phyloP scores from a whole-genome alignment of 2,113 vertebrate genomes.

The Anthoscopus minutus region DNA sequence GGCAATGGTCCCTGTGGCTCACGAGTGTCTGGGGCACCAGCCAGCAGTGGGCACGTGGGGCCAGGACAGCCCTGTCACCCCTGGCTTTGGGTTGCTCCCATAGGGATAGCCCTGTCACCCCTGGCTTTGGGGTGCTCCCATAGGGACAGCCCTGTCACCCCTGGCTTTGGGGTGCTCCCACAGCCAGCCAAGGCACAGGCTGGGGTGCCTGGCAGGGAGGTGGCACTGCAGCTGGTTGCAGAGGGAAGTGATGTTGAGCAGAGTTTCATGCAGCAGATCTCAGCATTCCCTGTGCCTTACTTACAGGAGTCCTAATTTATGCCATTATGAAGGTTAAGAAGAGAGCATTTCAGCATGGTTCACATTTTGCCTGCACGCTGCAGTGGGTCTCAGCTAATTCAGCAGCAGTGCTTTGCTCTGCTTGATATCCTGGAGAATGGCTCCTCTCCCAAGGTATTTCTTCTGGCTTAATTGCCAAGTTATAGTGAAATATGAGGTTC shows the following conservation, averaged over 20 bases:
- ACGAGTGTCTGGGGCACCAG: rapidly evolving
- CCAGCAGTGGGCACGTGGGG: rapidly evolving
- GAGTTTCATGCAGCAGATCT: rapidly evolving
- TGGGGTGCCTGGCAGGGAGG: rapidly evolving
- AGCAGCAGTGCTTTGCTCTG: constrained; percentile 9
- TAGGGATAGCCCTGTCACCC: rapidly evolving
- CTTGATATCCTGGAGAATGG: constrained; percentile 15
- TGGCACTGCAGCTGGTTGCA: rapidly evolving
- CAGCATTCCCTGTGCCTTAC: background rate
- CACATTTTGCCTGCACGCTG: background rate
- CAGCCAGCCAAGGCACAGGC: rapidly evolving
- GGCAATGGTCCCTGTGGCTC: background rate
- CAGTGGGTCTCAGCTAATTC: constrained; percentile 25
- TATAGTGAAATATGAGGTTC: constrained; percentile 54
- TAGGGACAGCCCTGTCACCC: background rate
- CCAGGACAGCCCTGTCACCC: rapidly evolving
- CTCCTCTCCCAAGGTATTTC: constrained; percentile 23
- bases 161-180: background rate
- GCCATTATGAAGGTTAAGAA: background rate
- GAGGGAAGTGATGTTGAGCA: background rate
- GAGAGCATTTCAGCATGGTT: background rate
- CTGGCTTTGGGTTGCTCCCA: no score
- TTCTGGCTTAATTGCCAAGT: constrained; percentile 41
- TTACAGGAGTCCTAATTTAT: background rate
- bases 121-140: no score